Evolutionary conservation across 1,140 invertebrate species (phyloP).

Genomic region (Lordiphosa stackelbergi): DNA sequence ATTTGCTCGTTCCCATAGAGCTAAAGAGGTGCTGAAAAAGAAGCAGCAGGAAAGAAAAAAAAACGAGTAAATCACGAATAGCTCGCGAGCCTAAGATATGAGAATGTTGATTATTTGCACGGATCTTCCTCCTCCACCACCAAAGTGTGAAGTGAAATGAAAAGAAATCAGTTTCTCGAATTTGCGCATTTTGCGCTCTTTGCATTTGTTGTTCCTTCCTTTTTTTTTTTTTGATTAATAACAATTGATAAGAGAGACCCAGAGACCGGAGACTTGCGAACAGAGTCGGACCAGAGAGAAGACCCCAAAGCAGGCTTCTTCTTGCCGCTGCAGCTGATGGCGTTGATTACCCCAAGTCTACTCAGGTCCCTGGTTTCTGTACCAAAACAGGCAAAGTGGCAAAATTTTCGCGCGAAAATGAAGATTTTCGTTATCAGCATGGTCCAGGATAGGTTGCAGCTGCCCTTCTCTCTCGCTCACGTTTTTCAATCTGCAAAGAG

Average conservation of each 20-base stretch:
- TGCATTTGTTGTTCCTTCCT: slow-evolving; percentile 27
- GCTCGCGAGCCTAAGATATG: slow-evolving; percentile 63
- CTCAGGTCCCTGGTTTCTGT: slow-evolving; percentile 4
- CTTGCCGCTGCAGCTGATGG: slow-evolving; percentile 50
- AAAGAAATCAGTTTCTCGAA: slow-evolving; percentile 30
- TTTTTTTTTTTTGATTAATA: slow-evolving; percentile 68
- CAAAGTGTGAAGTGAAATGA: slow-evolving; percentile 71
- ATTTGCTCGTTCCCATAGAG: slow-evolving; percentile 61
- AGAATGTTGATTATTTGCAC: slow-evolving; percentile 75
- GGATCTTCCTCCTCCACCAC: slow-evolving; percentile 18
- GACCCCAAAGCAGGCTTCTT: slow-evolving; percentile 11
- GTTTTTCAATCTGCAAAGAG: slow-evolving; percentile 58
- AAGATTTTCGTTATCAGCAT: slow-evolving; percentile 68
- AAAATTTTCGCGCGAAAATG: slow-evolving; percentile 74
- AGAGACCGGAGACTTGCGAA: slow-evolving; percentile 18
- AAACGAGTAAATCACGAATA: slow-evolving; percentile 73
- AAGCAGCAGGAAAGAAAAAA: slow-evolving; percentile 17
- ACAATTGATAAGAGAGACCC: slow-evolving; percentile 55
- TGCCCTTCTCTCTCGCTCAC: slow-evolving; percentile 37
- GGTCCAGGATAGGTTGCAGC: slow-evolving; percentile 18
- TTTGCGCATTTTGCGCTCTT: slow-evolving; percentile 59
- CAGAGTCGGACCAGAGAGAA: slow-evolving; percentile 3
- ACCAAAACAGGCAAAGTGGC: slow-evolving; percentile 56
- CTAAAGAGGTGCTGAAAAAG: slow-evolving; percentile 56
- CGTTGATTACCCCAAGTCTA: slow-evolving; percentile 56